Evolutionary conservation across 2,888 invertebrate genomes (phyloP).

Genomic region (Cactoblastis cactorum): DNA sequence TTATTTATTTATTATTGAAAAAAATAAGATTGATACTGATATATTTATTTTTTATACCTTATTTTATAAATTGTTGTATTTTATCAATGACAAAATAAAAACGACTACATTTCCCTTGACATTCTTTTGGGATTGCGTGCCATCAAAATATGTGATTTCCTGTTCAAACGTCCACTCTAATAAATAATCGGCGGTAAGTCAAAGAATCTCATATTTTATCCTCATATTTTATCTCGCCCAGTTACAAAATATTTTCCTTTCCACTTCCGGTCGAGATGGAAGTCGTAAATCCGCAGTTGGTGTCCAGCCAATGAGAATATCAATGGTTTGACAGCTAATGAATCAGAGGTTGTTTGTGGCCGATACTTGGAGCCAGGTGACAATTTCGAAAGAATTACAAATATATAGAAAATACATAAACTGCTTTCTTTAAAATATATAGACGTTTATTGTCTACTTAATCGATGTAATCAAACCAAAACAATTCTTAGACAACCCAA

Average conservation of each 20-base stretch:
- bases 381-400: background rate
- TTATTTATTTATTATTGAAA: no score
- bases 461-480: no score
- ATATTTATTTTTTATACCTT: no score
- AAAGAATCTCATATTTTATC: conserved; percentile 7
- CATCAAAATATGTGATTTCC: background rate
- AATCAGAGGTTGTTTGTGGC: conserved; percentile 1
- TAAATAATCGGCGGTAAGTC: background rate
- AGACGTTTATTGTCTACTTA: no score
- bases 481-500: no score
- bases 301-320: background rate
- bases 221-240: conserved; percentile 2
- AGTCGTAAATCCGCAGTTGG: conserved; percentile 4
- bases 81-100: no score
- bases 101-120: background rate
- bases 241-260: conserved; percentile 1
- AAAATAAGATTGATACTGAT: no score
- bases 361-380: background rate
- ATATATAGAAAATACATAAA: background rate
- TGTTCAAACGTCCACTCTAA: background rate
- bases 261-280: conserved; percentile 1
- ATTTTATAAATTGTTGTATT: no score
- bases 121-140: conserved; percentile 2
- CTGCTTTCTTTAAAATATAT: background rate
- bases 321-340: background rate